Base-by-base conservation (phyloP, 2,888 invertebrate genomes). In the Colostygia pectinataria region DNA sequence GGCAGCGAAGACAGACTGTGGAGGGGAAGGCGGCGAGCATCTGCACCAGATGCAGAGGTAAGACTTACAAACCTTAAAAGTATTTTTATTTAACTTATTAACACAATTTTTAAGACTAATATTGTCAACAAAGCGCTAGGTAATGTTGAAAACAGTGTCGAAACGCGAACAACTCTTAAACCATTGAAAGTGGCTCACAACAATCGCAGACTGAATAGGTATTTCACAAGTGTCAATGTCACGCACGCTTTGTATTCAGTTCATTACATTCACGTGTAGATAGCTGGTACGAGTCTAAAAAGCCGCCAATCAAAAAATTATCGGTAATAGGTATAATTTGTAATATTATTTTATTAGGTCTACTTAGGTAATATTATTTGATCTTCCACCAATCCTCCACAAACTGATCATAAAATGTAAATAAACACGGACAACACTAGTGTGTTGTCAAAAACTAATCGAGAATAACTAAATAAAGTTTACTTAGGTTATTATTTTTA, bases 1-100 rank as follows among this genome's bases (percentile, higher is more conserved):
- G 95, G 95, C 24, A 92, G 91, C 64, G 92, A 93, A 57, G 92
- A 91, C 45, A 81, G 91, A 15, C 64, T 90, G 46, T 91, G 90
- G 90, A 79, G 89, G 8, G 86, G 84, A 24, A 71, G 90, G 53
- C 71, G 90, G 37, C 73, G 90, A n/a, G 88, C 89, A 2, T 89
- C 87, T 7, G 89, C 90, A 20, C 85, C 89, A 44, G 79, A 90
- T 53, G 85, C 84, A 63, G 92, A 91, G 77, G 91, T 91, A 65
- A 86, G 65, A 28, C 14, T 8, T 7, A 8, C 18, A 8, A 10
- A 18, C n/a, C 10, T 28, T 8, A 8, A 10, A 8, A 31, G 1
- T 20, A 20, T 20, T 20, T 20, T 20, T 20, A 20, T 6, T 15
- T 15, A 20, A 20, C 20, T 20, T 20, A 6, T n/a, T n/a, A n/a